Evolutionary conservation across 2,888 invertebrate species (phyloP), one percentile per base, ranked within the genome.

Genomic region (Atethmia centrago): DNA sequence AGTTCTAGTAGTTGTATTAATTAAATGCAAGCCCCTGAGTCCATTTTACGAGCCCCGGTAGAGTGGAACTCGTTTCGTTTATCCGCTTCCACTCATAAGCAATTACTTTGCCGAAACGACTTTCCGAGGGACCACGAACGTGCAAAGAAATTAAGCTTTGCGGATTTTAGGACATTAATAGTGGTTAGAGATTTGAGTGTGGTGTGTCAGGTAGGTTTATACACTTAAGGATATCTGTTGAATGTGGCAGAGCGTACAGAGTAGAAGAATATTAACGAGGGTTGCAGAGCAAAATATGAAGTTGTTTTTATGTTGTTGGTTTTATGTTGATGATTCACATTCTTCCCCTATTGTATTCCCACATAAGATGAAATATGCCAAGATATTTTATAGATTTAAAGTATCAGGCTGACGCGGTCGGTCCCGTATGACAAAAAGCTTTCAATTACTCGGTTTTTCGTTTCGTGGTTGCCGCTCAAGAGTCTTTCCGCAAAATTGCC

Each of bases 61-160:
- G 93, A 94, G 94, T 92, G 91, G 93, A 94, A 91, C 94, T 94
- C 94, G 94, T 95, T 95, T 90, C 94, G 95, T 93, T 95, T 94
- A 95, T 95, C 94, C 95, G 93, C 93, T 94, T 93, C 93, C 93
- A 94, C 95, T 95, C 95, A 95, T 95, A 95, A 95, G 95, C 95
- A 95, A 95, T 95, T 95, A 95, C 94, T 95, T 94, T 93, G 90
- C 89, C 90, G 91, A 92, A 95, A 95, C 92, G 94, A 94, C 93
- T 94, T 94, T 93, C 90, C 88, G 91, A 93, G 92, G 90, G 92
- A 92, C 91, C 90, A 83, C 90, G 90, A 92, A 93, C 93, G 93
- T 92, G 93, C 89, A 94, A 95, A 95, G 94, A 94, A 94, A 94
- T 95, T 94, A 94, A 93, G 94, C 92, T 90, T 88, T 89, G 89